Base-by-base conservation (phyloP, 2,888 invertebrate species). In the Salpingus planirostris region DNA sequence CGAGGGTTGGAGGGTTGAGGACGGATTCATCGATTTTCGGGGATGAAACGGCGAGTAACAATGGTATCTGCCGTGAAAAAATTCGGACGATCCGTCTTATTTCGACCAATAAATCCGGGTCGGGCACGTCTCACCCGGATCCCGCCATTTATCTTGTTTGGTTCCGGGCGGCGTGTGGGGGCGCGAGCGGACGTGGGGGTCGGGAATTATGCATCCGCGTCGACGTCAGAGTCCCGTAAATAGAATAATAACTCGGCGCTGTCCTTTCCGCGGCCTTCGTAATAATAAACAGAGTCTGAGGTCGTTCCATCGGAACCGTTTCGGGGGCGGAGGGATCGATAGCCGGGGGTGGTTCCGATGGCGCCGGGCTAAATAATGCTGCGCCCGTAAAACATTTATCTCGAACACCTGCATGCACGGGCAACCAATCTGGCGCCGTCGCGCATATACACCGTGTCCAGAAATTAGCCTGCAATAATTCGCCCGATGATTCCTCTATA, bases 361-460 rank as follows among this genome's bases (percentile, higher is more conserved):
- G 43, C 43, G 45, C 43, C 43, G 45, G 42, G 45, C 48, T 52
- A 47, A 50, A 49, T 50, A 50, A 50, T 46, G 44, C 44, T 40
- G 5, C 5, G 41, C 42, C 45, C 42, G 40, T 49, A 48, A 47
- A 52, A 49, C 52, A 52, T 54, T 54, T 50, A 54, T 52, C 53
- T 51, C 45, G 44, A 51, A 47, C 52, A 52, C 52, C 53, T 54
- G 53, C 46, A 50, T 47, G 45, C 40, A n/a, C 18, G 40, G 43
- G 36, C 34, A 40, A 40, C 45, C 40, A 48, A 50, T 48, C 48
- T 48, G 50, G 50, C 49, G 49, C 44, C 38, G 29, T 28, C 38
- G 33, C n/a, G n/a, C n/a, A n/a, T n/a, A n/a, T n/a, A n/a, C n/a
- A n/a, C n/a, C n/a, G n/a, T n/a, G n/a, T n/a, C n/a, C n/a, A n/a